Conservation (phyloP, 2,888 invertebrate species). For the Aphodius granarius region DNA sequence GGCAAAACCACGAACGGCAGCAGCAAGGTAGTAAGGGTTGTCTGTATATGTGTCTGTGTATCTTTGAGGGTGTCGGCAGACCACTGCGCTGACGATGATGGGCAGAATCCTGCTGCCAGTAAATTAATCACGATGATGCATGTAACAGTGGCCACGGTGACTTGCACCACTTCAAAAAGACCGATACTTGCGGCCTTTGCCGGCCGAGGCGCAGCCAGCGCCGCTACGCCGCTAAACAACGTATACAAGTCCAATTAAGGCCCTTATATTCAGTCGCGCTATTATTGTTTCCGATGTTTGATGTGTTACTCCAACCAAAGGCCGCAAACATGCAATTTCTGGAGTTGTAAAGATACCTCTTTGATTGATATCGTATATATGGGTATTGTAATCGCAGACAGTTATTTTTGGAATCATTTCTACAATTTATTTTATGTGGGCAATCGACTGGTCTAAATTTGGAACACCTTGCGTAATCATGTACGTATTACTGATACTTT, state of each 20-base stretch:
- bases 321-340: conserved; percentile 29
- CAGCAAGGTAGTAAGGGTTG: background rate
- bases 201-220: conserved; percentile 29
- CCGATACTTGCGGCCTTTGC: conserved; percentile 28
- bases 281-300: conserved; percentile 36
- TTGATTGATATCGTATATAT: background rate
- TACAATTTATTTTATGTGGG: no score
- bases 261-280: conserved; percentile 31
- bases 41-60: background rate
- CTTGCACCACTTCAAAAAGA: conserved; percentile 39
- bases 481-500: no score
- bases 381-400: background rate
- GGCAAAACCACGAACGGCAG: background rate
- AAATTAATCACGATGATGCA: conserved; percentile 49
- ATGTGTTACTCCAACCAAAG: conserved; percentile 25
- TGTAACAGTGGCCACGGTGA: conserved; percentile 40
- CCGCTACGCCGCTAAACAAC: conserved; percentile 39
- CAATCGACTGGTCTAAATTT: no score
- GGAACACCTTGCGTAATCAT: no score
- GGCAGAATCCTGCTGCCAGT: conserved; percentile 25
- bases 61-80: background rate
- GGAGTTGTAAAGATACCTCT: background rate
- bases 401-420: background rate
- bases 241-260: conserved; percentile 40
- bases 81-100: conserved; percentile 13